Conservation (phyloP, 2,888 invertebrate species). For the Rhingia campestris region DNA sequence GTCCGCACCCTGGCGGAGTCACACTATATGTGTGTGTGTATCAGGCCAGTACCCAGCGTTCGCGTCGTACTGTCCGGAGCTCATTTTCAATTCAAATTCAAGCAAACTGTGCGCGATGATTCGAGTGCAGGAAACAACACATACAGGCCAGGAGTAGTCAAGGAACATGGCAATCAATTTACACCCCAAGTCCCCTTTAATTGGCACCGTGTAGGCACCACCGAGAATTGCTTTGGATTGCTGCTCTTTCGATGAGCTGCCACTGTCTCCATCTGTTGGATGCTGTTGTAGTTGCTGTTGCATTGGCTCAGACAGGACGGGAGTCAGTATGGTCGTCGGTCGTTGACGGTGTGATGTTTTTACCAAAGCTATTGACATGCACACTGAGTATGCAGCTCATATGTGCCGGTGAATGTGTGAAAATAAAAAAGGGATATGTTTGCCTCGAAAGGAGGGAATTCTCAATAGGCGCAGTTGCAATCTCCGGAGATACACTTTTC, state of each 20-base stretch:
- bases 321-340: slow-evolving; percentile 62
- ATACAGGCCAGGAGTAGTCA: slow-evolving; percentile 55
- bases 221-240: slow-evolving; percentile 53
- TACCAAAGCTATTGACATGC: slow-evolving; percentile 69
- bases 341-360: slow-evolving; percentile 47
- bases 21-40: slow-evolving; percentile 31
- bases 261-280: slow-evolving; percentile 52
- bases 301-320: slow-evolving; percentile 54
- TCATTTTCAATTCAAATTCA: slow-evolving; percentile 73
- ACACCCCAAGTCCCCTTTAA: slow-evolving; percentile 74
- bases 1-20: background rate
- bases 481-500: slow-evolving; percentile 42
- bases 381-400: slow-evolving; percentile 63
- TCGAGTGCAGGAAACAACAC: slow-evolving; percentile 69
- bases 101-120: slow-evolving; percentile 49
- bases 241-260: slow-evolving; percentile 55
- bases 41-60: slow-evolving; percentile 15
- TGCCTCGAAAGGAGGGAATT: slow-evolving; percentile 19
- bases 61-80: slow-evolving; percentile 52
- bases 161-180: slow-evolving; percentile 74
- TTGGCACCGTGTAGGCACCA: slow-evolving; percentile 74
- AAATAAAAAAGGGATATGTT: slow-evolving; percentile 56
- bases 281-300: slow-evolving; percentile 52
- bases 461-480: slow-evolving; percentile 31
- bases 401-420: slow-evolving; percentile 51